phyloP scores from a whole-genome alignment of 2,113 vertebrate species.

The Ivindomyrus marchei region DNA sequence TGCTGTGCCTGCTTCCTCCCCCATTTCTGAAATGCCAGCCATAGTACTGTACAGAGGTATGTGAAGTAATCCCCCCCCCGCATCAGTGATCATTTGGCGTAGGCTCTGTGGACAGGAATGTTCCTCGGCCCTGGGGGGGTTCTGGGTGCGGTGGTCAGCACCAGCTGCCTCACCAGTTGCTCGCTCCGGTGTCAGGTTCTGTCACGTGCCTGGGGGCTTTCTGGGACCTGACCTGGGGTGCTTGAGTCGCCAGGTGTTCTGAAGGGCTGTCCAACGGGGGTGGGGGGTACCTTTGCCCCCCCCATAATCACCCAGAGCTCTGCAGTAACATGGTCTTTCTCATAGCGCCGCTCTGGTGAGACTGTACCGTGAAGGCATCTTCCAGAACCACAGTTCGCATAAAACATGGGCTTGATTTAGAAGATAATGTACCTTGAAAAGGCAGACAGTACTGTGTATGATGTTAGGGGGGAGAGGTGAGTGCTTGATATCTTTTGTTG shows the following conservation, averaged over 20 bases:
- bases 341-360: background rate
- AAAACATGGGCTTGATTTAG: background rate
- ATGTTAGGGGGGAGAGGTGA: background rate
- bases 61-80: background rate
- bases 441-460: background rate
- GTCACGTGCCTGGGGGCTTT: background rate
- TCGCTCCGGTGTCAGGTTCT: background rate
- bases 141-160: background rate
- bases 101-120: background rate
- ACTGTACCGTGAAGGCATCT: background rate
- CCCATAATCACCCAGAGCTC: background rate
- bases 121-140: background rate
- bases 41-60: background rate
- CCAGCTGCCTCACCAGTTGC: slow-evolving; percentile 19
- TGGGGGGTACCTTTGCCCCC: background rate
- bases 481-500: background rate
- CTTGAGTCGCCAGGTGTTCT: background rate
- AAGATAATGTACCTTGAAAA: background rate
- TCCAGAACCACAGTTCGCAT: background rate
- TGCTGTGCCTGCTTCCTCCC: background rate
- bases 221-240: background rate
- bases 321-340: background rate
- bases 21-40: background rate
- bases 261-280: background rate
- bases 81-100: background rate